Percentiles rank a stretch among this genome's conserved stretches.
Evolutionary conservation across 2,113 vertebrate genomes (phyloP).

Genomic region (Xiphorhynchus elegans): DNA sequence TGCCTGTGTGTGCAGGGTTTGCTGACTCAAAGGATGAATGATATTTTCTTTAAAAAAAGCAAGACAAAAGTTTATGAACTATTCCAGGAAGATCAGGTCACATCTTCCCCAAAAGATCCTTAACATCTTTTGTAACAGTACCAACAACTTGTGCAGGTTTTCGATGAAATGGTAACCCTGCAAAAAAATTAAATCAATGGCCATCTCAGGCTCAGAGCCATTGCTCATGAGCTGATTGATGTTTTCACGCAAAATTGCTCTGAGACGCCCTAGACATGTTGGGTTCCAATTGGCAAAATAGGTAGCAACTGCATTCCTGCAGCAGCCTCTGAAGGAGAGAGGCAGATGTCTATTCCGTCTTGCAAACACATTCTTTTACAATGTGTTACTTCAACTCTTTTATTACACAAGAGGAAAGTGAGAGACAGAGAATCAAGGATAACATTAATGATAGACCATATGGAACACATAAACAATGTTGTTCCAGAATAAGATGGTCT

Average conservation of each 20-base stretch:
- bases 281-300: slow-evolving; percentile 51
- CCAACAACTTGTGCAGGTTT: background rate
- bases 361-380: slow-evolving; percentile 65
- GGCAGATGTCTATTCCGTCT: slow-evolving; percentile 54
- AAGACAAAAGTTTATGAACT: background rate
- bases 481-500: slow-evolving; percentile 33
- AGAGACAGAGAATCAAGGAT: slow-evolving; percentile 52
- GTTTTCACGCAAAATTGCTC: slow-evolving; percentile 3
- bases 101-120: slow-evolving; percentile 28
- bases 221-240: background rate
- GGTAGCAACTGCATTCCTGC: slow-evolving; percentile 38
- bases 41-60: slow-evolving; percentile 42
- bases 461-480: slow-evolving; percentile 64
- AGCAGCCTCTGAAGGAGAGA: slow-evolving; percentile 59
- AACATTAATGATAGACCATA: slow-evolving; percentile 35
- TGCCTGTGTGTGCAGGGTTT: background rate
- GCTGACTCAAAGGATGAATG: slow-evolving; percentile 39
- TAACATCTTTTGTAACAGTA: slow-evolving; percentile 29
- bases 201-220: background rate
- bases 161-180: background rate
- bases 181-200: background rate
- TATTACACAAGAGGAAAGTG: slow-evolving; percentile 41
- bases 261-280: slow-evolving; percentile 4
- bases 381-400: slow-evolving; percentile 57
- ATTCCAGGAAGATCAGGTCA: slow-evolving; percentile 51